These are phyloP conservation scores for Psococerastis gibbosa DNA, from an alignment of 2,888 invertebrate genomes.

Conservation along the genomic window DNA sequence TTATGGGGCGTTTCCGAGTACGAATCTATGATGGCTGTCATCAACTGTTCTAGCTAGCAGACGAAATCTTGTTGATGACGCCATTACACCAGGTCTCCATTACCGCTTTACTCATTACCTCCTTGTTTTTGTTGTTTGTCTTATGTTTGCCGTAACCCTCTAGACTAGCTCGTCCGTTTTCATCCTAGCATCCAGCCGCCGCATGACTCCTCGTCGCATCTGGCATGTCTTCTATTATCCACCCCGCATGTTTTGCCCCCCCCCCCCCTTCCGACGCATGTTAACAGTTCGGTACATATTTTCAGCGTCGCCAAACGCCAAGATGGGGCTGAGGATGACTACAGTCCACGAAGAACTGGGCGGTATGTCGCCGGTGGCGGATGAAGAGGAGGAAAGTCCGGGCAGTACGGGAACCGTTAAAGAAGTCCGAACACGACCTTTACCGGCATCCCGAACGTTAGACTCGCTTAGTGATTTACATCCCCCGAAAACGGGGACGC, in stretches of 20 bases:
- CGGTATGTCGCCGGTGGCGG: constrained; percentile 20
- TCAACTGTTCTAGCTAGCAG: too few relatives aligned
- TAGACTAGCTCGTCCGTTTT: too few relatives aligned
- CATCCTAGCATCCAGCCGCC: neutral
- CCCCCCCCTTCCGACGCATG: constrained; percentile 12
- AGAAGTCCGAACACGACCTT: constrained; percentile 20
- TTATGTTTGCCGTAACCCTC: too few relatives aligned
- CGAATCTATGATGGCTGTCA: too few relatives aligned
- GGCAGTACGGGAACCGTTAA: neutral
- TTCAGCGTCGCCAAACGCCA: constrained; percentile 64
- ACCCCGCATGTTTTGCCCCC: too few relatives aligned
- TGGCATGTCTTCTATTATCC: constrained; percentile 8
- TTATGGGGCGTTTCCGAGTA: too few relatives aligned
- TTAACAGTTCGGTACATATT: constrained; percentile 16
- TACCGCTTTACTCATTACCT: too few relatives aligned
- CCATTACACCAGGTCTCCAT: too few relatives aligned
- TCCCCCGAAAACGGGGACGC: constrained; percentile 32
- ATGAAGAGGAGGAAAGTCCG: constrained; percentile 24
- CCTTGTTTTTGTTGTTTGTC: too few relatives aligned
- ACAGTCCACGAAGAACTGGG: constrained; percentile 69
- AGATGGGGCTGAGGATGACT: constrained; percentile 75
- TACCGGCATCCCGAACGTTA: constrained; percentile 65
- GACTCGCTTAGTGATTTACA: constrained; percentile 67
- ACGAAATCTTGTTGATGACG: too few relatives aligned
- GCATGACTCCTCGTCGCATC: constrained; percentile 11